Conservation (phyloP, 1,140 invertebrate species). For the Eufriesea mexicana region DNA sequence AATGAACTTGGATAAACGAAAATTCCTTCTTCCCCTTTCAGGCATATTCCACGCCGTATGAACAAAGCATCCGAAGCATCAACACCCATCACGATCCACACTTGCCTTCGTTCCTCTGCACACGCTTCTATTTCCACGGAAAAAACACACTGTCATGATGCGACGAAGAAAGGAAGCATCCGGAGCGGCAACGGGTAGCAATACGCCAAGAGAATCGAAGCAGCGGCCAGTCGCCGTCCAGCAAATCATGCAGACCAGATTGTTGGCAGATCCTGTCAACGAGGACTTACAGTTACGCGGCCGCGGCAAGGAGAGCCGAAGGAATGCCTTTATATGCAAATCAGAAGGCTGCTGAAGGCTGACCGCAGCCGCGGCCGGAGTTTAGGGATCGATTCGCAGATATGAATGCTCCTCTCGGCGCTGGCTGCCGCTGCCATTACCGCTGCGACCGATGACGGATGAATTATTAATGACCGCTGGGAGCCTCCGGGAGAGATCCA, state of each 20-base stretch:
- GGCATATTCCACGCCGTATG: too few species aligned
- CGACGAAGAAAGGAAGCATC: neutral
- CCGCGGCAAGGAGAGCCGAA: slow-evolving; percentile 72
- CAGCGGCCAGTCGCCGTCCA: slow-evolving; percentile 34
- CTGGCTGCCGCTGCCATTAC: slow-evolving; percentile 61
- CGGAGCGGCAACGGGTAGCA: neutral
- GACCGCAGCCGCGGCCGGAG: slow-evolving; percentile 53
- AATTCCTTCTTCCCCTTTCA: too few species aligned
- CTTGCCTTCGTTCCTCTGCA: neutral
- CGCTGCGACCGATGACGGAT: slow-evolving; percentile 75
- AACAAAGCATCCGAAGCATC: too few species aligned
- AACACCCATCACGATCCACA: too few species aligned
- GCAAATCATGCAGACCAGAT: slow-evolving; percentile 80
- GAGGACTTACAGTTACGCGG: slow-evolving; percentile 80
- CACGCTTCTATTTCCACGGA: neutral
- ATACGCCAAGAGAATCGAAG: slow-evolving; percentile 26
- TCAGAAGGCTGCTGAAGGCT: slow-evolving; percentile 70
- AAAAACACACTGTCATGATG: neutral
- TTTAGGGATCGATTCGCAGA: slow-evolving; percentile 76
- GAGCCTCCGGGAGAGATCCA: slow-evolving; percentile 47
- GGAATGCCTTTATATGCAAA: slow-evolving; percentile 83
- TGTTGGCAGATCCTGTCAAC: slow-evolving; percentile 82
- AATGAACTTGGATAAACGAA: too few species aligned
- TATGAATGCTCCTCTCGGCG: slow-evolving; percentile 70
- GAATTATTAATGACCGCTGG: slow-evolving; percentile 79